phyloP scores from a whole-genome alignment of 1,140 invertebrate genomes.

The Drosophila sucinea region DNA sequence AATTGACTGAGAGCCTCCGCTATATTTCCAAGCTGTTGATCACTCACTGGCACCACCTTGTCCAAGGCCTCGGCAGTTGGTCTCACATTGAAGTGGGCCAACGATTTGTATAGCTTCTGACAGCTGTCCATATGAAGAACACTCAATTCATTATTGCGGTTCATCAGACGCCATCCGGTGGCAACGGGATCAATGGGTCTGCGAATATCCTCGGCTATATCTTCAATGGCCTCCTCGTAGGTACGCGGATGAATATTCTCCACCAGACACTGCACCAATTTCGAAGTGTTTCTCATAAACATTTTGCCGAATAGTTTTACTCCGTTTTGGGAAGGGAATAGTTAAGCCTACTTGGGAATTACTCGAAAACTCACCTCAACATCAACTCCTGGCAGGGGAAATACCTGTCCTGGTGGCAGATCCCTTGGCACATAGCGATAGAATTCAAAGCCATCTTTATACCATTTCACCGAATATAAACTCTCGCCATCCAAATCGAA shows the following conservation, averaged over 20 bases:
- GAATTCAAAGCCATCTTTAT: conserved; percentile 94
- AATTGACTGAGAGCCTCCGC: conserved; percentile 14
- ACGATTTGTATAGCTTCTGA: conserved; percentile 37
- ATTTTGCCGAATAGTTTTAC: conserved; percentile 28
- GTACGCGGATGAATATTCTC: conserved; percentile 41
- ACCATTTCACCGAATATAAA: conserved; percentile 95
- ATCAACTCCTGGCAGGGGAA: conserved; percentile 89
- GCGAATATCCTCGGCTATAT: conserved; percentile 52
- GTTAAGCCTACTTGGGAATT: conserved; percentile 13
- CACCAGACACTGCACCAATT: conserved; percentile 58
- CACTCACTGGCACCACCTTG: conserved; percentile 50
- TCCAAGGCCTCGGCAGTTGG: conserved; percentile 37
- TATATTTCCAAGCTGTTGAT: conserved; percentile 50
- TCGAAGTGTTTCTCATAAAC: conserved; percentile 57
- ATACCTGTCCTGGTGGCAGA: conserved; percentile 88
- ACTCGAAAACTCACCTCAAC: conserved; percentile 89
- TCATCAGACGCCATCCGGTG: conserved; percentile 17
- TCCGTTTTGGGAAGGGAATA: conserved; percentile 1
- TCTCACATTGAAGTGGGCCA: conserved; percentile 36
- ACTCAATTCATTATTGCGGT: conserved; percentile 29
- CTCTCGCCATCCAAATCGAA: conserved; percentile 91
- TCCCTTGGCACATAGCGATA: conserved; percentile 91
- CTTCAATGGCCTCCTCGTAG: conserved; percentile 40
- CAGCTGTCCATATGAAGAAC: conserved; percentile 54
- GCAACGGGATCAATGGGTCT: conserved; percentile 52